These are phyloP conservation scores for Kobus ellipsiprymnus DNA, from an alignment of 2,113 vertebrate genomes.

Conservation along the genomic window DNA sequence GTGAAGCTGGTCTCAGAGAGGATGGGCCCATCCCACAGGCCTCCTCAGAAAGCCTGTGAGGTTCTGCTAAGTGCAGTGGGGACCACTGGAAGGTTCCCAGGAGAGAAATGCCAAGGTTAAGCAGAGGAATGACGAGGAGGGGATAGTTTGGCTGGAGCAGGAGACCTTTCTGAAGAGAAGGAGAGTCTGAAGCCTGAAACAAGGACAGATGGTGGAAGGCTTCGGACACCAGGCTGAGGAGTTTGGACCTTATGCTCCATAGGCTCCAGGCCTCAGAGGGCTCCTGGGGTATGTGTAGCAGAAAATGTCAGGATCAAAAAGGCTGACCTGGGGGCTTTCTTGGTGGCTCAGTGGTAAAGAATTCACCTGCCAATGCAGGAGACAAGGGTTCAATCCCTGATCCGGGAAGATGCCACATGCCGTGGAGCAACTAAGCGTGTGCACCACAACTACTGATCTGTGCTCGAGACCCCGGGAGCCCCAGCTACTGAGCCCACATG, in stretches of 20 bases:
- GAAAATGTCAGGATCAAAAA: neutral
- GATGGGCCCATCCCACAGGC: fast-evolving
- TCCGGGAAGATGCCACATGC: neutral
- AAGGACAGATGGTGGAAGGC: neutral
- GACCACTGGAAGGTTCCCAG: neutral
- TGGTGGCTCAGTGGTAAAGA: neutral
- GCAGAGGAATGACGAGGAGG: neutral
- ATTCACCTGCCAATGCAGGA: neutral
- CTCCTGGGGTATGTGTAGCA: neutral
- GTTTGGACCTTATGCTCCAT: neutral
- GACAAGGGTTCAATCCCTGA: neutral
- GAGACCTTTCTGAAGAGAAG: neutral
- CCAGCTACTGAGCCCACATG: neutral
- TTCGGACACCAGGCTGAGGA: neutral
- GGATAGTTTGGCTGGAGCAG: neutral
- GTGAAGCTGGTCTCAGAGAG: neutral
- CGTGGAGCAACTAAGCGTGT: fast-evolving
- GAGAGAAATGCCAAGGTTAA: neutral
- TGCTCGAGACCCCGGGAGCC: neutral
- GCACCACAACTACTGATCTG: neutral
- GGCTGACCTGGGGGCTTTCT: neutral
- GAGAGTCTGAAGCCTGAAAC: neutral
- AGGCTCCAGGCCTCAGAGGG: neutral
- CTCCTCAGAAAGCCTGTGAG: neutral
- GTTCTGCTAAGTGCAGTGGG: neutral